Evolutionary conservation across 2,113 vertebrate species (phyloP), one percentile per base, ranked within the genome.

Genomic region (Lycaon pictus): DNA sequence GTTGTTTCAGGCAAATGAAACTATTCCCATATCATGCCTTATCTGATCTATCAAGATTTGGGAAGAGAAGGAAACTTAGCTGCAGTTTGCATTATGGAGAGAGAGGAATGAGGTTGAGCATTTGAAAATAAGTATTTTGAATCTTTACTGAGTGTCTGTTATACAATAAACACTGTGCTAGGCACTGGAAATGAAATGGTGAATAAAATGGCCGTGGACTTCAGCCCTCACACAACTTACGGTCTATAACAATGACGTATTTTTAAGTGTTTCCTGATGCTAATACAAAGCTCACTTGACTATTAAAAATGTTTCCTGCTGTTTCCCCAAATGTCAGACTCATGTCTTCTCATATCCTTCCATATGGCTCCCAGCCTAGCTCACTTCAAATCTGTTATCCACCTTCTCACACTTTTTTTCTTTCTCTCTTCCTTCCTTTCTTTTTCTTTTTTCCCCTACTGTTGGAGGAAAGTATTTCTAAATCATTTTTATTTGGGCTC

Each of bases 221-320:
- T 60, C 35, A 58, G n/a, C 23, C 71, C 81, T 76, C 16, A 92
- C 10, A 9, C 58, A 56, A 55, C 15, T 69, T 74, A 74, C 1
- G 81, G 79, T 77, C 79, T 86, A 20, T 37, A 43, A 71, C 37
- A 15, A 88, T 56, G 43, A 71, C 43, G 76, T 82, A 84, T 51
- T 87, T 93, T 58, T 65, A 90, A 90, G 35, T 87, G 7, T 93
- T 94, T 90, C 5, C 20, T 97, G 56, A 81, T 77, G 10, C 11
- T 79, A 95, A 88, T 76, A 60, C 43, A 35, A 90, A 92, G 32
- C 25, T 80, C 35, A 92, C 43, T 60, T 81, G 8, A 84, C 81
- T 76, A 60, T 76, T 83, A 82, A 86, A 93, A 92, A 83, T 91
- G 20, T 55, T 84, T 82, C 87, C 71, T 96, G 53, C 23, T 93